Evolutionary conservation across 2,797 vertebrate species (phyloP).

Genomic region (Perodicticus potto): DNA sequence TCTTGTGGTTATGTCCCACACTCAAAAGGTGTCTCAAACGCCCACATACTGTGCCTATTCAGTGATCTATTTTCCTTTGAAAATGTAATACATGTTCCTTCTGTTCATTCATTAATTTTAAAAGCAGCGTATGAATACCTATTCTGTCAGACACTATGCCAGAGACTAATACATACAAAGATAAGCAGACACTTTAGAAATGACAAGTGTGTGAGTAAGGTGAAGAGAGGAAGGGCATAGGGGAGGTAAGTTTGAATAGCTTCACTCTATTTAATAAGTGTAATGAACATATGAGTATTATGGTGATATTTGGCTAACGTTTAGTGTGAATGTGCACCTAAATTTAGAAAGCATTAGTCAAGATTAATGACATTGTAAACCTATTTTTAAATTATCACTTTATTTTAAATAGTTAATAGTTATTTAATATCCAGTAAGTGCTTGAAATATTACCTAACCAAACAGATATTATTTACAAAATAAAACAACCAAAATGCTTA

Average conservation of each 20-base stretch:
- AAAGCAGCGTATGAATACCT: not conserved
- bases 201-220: not conserved
- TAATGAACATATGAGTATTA: not conserved
- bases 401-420: not conserved
- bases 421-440: not conserved
- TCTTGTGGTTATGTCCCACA: too few relatives aligned
- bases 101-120: conserved; percentile 20
- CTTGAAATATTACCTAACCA: not conserved
- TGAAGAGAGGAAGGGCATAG: not conserved
- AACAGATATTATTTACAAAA: not conserved
- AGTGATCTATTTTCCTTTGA: not conserved
- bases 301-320: not conserved
- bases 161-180: not conserved
- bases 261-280: not conserved
- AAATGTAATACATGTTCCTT: not conserved
- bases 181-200: not conserved
- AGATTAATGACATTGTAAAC: not conserved
- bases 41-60: too few relatives aligned
- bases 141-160: not conserved
- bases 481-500: not conserved
- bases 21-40: too few relatives aligned
- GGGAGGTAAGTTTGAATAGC: not conserved
- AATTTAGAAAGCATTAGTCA: not conserved
- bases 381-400: not conserved
- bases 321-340: not conserved